Percentiles rank a stretch among this genome's conserved stretches.
Evolutionary conservation across 2,113 vertebrate genomes (phyloP).

Genomic region (Phyllostomus hastatus): DNA sequence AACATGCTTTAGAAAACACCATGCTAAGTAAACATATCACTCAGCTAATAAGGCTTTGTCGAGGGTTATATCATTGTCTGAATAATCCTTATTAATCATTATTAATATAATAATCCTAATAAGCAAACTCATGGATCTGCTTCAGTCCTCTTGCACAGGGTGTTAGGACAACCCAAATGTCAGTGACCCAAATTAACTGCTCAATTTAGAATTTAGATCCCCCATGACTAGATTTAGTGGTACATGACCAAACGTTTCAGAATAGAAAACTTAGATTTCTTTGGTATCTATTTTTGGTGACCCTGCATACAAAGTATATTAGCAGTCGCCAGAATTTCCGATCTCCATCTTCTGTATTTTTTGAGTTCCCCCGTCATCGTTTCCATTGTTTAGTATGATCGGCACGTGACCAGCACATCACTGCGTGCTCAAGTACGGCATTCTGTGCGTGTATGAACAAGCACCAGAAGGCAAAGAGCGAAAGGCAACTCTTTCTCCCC

Average conservation of each 20-base stretch:
- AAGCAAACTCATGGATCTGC: not conserved
- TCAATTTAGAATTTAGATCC: not conserved
- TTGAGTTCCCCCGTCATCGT: not conserved
- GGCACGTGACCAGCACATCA: not conserved
- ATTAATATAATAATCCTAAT: too few species aligned
- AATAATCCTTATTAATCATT: not conserved
- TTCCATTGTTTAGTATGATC: not conserved
- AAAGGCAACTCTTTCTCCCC: slow-evolving; percentile 20
- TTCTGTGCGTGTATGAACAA: not conserved
- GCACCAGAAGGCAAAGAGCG: not conserved
- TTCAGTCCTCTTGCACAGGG: not conserved
- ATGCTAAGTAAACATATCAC: not conserved
- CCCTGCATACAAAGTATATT: not conserved
- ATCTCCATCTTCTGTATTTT: not conserved
- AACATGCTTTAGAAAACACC: not conserved
- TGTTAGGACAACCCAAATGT: not conserved
- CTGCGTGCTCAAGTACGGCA: not conserved
- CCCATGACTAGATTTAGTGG: not conserved
- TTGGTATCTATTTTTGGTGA: not conserved
- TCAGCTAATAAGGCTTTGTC: not conserved
- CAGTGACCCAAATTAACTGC: not conserved
- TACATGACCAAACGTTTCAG: not conserved
- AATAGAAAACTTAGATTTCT: not conserved
- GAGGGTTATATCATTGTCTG: not conserved
- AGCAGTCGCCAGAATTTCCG: not conserved